Base-by-base conservation (phyloP, 1,140 invertebrate species). In the Eupristina koningsbergeri region DNA sequence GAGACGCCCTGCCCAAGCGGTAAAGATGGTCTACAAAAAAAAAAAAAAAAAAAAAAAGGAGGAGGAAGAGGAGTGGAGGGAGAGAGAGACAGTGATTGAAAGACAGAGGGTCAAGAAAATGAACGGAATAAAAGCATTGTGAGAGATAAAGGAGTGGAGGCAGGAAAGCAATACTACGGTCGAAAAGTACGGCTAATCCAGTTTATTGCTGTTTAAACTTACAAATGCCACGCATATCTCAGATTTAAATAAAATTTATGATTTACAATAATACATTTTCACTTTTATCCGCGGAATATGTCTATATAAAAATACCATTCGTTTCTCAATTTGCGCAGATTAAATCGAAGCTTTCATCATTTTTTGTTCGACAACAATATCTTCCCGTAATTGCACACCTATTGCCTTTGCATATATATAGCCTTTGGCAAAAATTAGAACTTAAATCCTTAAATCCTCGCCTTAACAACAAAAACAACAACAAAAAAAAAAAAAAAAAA, bases 111-210 rank as follows among this genome's bases (percentile, higher is more conserved):
- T 61, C 73, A 64, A 77, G 74, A 76, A 81, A 81, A 81, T 63
- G 34, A 81, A 83, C 47, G 74, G 63, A 83, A 83, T 69, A 64
- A 83, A 82, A 83, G 80, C 53, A 58, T 53, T 77, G 47, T 77
- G 47, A 75, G 63, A 84, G 61, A 74, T 73, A 76, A 80, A 80
- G 64, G 34, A 73, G 80, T 64, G 39, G 36, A 69, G 45, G 45
- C 47, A 64, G 75, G 58, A 75, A 69, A 53, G 73, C 63, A 69
- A n/a, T n/a, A n/a, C n/a, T 69, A 83, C 47, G 69, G 58, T 64
- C n/a, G 73, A 64, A 53, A 31, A 75, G 58, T 75, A 64, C 58
- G 39, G 0, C 36, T 76, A 71, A 77, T 69, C 71, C 74, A 47
- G 71, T 77, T 83, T 83, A 83, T 77, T 69, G 58, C 53, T 77